These are phyloP conservation scores for Cassiopea andromeda DNA, from an alignment of 30 jellyfish, hydroid and myxozoan species.

Conservation along the genomic window DNA sequence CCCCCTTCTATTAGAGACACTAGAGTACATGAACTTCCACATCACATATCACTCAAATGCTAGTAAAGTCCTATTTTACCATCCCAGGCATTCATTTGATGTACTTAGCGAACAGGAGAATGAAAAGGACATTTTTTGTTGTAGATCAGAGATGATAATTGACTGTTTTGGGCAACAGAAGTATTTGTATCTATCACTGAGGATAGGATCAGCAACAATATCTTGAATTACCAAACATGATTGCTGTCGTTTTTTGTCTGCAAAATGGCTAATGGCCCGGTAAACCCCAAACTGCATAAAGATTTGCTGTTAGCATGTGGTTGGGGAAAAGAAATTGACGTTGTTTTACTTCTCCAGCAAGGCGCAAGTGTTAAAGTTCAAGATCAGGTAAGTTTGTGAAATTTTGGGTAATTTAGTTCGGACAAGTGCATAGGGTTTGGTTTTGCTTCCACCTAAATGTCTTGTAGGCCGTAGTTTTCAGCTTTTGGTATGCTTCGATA, in stretches of 20 bases:
- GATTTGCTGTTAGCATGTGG: conserved; percentile 92
- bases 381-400: conserved; percentile 72
- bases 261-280: conserved; percentile 91
- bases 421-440: no score
- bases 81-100: no score
- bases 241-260: neutral
- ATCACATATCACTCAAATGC: no score
- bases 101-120: no score
- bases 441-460: no score
- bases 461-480: no score
- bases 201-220: neutral
- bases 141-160: neutral
- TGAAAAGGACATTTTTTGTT: no score
- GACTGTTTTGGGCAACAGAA: neutral
- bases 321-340: conserved; percentile 96
- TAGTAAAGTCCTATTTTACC: no score
- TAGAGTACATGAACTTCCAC: no score
- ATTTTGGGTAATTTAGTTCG: neutral
- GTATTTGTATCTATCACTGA: neutral
- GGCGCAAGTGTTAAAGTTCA: conserved; percentile 97
- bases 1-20: no score
- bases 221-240: conserved; percentile 25
- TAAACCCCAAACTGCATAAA: conserved; percentile 79
- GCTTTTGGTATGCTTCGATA: no score
- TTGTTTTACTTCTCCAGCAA: conserved; percentile 82